Conservation (phyloP, 2,113 vertebrate genomes). For the Dasypus novemcinctus region DNA sequence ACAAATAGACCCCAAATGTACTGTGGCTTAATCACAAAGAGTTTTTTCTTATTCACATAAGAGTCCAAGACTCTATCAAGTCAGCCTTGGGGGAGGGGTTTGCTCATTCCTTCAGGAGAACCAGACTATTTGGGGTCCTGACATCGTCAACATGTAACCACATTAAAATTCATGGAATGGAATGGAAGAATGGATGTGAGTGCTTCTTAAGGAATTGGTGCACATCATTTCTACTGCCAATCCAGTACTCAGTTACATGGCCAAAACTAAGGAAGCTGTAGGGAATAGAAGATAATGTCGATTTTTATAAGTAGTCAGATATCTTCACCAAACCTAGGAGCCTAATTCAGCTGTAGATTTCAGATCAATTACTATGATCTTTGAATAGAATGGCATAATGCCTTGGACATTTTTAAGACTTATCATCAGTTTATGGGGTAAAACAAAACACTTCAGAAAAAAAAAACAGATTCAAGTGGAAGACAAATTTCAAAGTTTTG, state of each 20-base stretch:
- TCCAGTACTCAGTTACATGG: not conserved
- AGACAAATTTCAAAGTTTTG: not conserved
- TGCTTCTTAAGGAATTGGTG: not conserved
- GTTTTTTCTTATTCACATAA: not conserved
- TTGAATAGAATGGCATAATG: not conserved
- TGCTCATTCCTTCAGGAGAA: not conserved
- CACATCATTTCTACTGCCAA: not conserved
- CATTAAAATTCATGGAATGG: not conserved
- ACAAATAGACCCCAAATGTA: not conserved
- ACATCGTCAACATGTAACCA: not conserved
- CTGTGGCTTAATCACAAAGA: not conserved
- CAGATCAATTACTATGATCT: not conserved
- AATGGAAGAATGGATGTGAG: not conserved
- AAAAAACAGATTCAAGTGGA: not conserved
- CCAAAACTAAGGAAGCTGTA: not conserved
- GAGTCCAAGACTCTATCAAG: not conserved
- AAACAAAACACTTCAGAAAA: not conserved
- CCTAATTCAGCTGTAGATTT: not conserved
- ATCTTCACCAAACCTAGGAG: not conserved
- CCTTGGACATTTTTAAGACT: not conserved
- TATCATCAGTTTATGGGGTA: not conserved
- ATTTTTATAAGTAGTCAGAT: not conserved
- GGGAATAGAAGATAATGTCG: not conserved
- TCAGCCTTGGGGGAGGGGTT: not conserved
- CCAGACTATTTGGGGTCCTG: not conserved